Evolutionary conservation across 2,888 invertebrate species (phyloP).

Genomic region (Limnephilus auricula): DNA sequence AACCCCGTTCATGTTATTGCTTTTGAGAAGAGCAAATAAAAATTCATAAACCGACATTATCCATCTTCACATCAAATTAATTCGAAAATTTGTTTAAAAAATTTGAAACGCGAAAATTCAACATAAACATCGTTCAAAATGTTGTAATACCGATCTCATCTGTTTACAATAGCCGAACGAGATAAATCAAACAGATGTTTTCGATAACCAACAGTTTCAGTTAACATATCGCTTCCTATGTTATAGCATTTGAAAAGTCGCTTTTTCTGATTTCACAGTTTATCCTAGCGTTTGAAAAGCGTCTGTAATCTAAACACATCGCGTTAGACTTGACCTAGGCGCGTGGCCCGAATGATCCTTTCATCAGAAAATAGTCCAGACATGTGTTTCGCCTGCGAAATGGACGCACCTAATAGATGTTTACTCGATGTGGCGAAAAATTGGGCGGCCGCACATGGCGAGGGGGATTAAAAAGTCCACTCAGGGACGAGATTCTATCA

Average conservation of each 20-base stretch:
- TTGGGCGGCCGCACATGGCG: conserved; percentile 19
- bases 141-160: neutral
- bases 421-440: conserved; percentile 47
- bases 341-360: neutral
- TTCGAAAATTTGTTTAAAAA: neutral
- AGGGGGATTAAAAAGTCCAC: conserved; percentile 48
- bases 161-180: neutral
- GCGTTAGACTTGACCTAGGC: conserved; percentile 23
- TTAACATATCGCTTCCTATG: neutral
- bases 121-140: conserved; percentile 13
- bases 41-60: neutral
- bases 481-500: conserved; percentile 40
- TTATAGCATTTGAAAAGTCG: neutral
- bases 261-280: neutral
- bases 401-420: conserved; percentile 32
- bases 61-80: neutral
- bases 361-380: neutral
- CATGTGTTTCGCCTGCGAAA: conserved; percentile 32
- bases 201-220: neutral
- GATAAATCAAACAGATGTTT: conserved; percentile 36
- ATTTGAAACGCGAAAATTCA: neutral
- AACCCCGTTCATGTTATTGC: neutral
- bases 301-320: neutral
- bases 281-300: conserved; percentile 1
- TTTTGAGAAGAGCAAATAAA: neutral